These are phyloP conservation scores for Melipona bicolor DNA, from an alignment of 2,888 invertebrate species.

Conservation along the genomic window DNA sequence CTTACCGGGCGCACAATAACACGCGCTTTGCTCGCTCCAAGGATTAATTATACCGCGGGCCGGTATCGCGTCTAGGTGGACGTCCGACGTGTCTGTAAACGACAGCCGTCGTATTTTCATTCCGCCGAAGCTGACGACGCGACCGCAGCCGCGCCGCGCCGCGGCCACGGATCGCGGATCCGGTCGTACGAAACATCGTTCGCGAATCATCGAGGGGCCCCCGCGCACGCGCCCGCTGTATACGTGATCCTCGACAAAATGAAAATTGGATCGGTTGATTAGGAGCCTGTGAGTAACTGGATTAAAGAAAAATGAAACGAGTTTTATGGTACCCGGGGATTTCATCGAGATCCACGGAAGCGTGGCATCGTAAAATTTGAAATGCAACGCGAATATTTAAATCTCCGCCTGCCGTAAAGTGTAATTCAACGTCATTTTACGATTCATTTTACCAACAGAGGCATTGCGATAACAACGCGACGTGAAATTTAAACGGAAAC, in stretches of 20 bases:
- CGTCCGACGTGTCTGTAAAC: constrained; percentile 60
- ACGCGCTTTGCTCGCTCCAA: constrained; percentile 41
- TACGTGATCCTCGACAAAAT: constrained; percentile 17
- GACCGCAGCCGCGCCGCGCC: constrained; percentile 17
- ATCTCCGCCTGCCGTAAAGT: background rate
- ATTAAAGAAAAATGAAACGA: constrained; percentile 17
- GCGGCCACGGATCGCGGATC: background rate
- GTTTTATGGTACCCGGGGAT: background rate
- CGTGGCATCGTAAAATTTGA: background rate
- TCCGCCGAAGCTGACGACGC: constrained; percentile 55
- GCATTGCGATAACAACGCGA: too few species aligned
- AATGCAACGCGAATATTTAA: background rate
- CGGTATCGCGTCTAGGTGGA: constrained; percentile 52
- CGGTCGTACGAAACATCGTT: constrained; percentile 19
- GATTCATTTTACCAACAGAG: too few species aligned
- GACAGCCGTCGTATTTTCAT: constrained; percentile 68
- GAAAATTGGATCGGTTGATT: constrained; percentile 18
- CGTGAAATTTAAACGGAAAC: too few species aligned
- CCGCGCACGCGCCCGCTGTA: background rate
- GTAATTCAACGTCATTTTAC: too few species aligned
- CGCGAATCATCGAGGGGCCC: constrained; percentile 8
- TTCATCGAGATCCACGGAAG: background rate
- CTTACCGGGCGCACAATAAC: constrained; percentile 60
- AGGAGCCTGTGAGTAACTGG: constrained; percentile 20
- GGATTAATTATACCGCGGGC: constrained; percentile 62